phyloP scores from a whole-genome alignment of 1,140 invertebrate genomes.

The Heliconius hewitsoni region DNA sequence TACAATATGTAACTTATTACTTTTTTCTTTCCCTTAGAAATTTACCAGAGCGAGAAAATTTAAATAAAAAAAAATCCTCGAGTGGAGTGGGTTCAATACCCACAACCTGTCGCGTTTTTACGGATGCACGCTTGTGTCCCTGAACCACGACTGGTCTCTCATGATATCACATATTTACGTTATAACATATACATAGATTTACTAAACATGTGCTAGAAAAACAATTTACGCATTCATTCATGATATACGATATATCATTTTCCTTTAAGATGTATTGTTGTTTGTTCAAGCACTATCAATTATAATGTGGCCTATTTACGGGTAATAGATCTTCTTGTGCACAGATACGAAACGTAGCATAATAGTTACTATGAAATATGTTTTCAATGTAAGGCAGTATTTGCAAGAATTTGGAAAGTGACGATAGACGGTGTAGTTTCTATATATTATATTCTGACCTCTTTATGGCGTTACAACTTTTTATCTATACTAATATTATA shows the following conservation, averaged over 20 bases:
- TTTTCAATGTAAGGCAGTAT: not conserved
- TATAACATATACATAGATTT: no score
- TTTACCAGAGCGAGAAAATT: no score
- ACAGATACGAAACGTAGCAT: not conserved
- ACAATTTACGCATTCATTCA: not conserved
- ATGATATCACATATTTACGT: no score
- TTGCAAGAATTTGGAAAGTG: not conserved
- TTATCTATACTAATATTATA: not conserved
- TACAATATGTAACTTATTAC: no score
- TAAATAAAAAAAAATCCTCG: no score
- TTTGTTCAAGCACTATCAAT: slow-evolving; percentile 25
- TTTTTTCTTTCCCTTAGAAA: no score
- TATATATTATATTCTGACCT: not conserved
- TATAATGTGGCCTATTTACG: slow-evolving; percentile 21
- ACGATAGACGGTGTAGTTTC: not conserved
- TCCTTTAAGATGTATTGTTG: not conserved
- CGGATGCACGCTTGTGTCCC: no score
- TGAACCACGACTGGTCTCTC: no score
- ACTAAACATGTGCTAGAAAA: not conserved
- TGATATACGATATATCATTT: slow-evolving; percentile 3
- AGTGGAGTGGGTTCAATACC: no score
- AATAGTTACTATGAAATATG: slow-evolving; percentile 1
- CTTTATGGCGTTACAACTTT: not conserved
- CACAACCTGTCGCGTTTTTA: no score
- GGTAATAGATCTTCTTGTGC: slow-evolving; percentile 18